Base-by-base conservation (phyloP, 2,888 invertebrate genomes). In the Drosophila meridiana region DNA sequence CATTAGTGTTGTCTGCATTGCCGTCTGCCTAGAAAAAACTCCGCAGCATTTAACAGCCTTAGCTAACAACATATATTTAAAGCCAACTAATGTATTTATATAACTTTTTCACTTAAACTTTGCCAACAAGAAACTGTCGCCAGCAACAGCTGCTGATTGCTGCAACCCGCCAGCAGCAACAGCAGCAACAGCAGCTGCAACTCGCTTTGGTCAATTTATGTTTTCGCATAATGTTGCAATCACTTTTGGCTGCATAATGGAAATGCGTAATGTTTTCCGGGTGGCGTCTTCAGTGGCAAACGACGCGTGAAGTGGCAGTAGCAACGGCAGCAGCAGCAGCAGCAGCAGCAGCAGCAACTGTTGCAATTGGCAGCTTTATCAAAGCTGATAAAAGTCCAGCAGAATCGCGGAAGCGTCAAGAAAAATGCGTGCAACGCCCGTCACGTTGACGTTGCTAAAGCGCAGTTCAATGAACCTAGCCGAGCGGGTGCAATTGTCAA, bases 361-460 rank as follows among this genome's bases (percentile, higher is more conserved):
- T 59, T 76, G 72, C 81, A 78, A 69, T 55, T 69, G 78, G 68
- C 81, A 55, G 80, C 78, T 63, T 78, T 82, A 80, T 80, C 80
- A 82, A 72, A 68, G 57, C 87, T 70, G 69, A 77, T 77, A 81
- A 74, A 74, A 55, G 73, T 76, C 59, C 52, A 75, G 43, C 73
- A 89, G 87, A 90, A 86, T 80, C 73, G 89, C 90, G 90, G 90
- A 90, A 90, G 90, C 78, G 69, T 76, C 87, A 88, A 88, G 85
- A 76, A 88, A 85, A 90, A 88, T 88, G 89, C 87, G 85, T 90
- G 82, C 85, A 73, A 76, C 69, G 76, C 64, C 53, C 76, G 69
- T 59, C 59, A 68, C 60, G 72, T 69, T 74, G 69, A 68, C 60
- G 72, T 69, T 74, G 69, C 64, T 78, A 70, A 53, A 76, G 63